phyloP scores from a whole-genome alignment of 2,888 invertebrate genomes.

The Lapara coniferarum region DNA sequence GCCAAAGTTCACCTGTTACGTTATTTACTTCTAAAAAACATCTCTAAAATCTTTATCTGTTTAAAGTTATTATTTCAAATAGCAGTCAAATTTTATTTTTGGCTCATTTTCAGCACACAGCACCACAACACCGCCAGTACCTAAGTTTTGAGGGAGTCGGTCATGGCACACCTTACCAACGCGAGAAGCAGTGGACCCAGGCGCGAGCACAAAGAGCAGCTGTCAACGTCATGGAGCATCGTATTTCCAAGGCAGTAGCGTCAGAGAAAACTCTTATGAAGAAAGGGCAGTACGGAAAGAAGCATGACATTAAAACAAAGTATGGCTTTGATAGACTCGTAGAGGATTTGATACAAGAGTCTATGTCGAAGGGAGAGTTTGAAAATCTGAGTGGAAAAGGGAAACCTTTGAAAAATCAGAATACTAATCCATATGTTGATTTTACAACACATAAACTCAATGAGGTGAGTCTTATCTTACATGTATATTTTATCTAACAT shows the following conservation, averaged over 20 bases:
- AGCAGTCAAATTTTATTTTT: too few relatives aligned
- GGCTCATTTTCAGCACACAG: conserved; percentile 86
- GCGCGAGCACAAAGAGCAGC: conserved; percentile 87
- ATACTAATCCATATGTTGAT: conserved; percentile 93
- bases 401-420: conserved; percentile 89
- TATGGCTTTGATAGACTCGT: conserved; percentile 94
- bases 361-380: conserved; percentile 95
- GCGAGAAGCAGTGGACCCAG: conserved; percentile 90
- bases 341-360: conserved; percentile 95
- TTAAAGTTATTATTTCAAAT: too few relatives aligned
- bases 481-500: neutral
- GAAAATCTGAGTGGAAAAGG: conserved; percentile 92
- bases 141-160: conserved; percentile 91
- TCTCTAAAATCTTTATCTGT: too few relatives aligned
- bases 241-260: conserved; percentile 84
- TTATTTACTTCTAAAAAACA: too few relatives aligned
- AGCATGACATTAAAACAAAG: conserved; percentile 90
- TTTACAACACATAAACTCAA: conserved; percentile 93
- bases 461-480: conserved; percentile 77
- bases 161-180: conserved; percentile 89
- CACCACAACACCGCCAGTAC: conserved; percentile 94
- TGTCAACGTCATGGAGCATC: conserved; percentile 85
- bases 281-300: conserved; percentile 83
- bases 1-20: too few relatives aligned
- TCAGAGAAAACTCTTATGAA: conserved; percentile 87